A percentile compares a stretch with the other conserved stretches of the same genome.
These are phyloP conservation scores for Caerostris darwini DNA, from an alignment of 1,140 invertebrate genomes.

Conservation along the genomic window DNA sequence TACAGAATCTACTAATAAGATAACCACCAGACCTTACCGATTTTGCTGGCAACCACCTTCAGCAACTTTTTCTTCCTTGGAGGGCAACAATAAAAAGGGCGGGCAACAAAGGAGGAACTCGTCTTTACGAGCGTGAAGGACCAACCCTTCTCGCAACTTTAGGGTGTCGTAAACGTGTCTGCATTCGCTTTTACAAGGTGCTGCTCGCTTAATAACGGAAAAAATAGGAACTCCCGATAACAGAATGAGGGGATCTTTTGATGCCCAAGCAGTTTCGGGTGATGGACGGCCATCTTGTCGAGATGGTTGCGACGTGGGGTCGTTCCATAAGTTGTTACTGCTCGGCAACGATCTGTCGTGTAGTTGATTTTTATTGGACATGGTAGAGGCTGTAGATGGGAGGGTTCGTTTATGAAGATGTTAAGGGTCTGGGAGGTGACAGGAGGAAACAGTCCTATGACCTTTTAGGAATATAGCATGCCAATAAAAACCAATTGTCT, in stretches of 20 bases:
- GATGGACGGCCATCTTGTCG: not conserved
- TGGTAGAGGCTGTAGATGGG: not conserved
- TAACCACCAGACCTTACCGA: no score
- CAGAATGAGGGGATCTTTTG: not conserved
- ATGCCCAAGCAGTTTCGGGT: not conserved
- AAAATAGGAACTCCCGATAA: not conserved
- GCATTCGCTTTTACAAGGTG: not conserved
- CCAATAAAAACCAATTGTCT: no score
- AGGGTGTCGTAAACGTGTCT: not conserved
- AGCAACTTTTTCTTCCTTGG: no score
- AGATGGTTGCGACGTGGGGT: not conserved
- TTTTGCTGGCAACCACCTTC: no score
- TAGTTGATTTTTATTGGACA: not conserved
- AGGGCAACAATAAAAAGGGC: not conserved
- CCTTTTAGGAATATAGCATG: no score
- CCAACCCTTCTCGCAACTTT: not conserved
- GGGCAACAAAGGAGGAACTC: not conserved
- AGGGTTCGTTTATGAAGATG: not conserved
- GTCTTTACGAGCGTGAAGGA: not conserved
- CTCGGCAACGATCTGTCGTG: not conserved
- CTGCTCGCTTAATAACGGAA: not conserved
- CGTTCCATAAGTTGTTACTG: not conserved
- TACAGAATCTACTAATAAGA: no score
- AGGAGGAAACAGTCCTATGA: no score
- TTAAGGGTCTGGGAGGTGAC: not conserved